Percentiles rank a stretch among this genome's conserved stretches.
These are phyloP conservation scores for Lordiphosa collinella DNA, from an alignment of 1,140 invertebrate genomes.

Conservation along the genomic window DNA sequence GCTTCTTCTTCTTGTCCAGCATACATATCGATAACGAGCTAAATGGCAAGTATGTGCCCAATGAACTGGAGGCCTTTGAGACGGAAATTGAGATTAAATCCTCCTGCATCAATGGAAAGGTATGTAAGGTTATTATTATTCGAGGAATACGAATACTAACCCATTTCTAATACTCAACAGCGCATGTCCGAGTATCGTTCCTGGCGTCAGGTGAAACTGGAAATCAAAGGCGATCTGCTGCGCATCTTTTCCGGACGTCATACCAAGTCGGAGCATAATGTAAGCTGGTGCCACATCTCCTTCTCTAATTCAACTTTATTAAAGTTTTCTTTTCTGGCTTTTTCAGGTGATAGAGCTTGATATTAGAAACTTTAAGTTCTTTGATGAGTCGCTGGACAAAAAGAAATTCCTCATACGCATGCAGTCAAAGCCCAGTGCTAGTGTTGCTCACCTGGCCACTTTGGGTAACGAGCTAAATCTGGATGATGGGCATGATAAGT, in stretches of 20 bases:
- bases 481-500: constrained; percentile 59
- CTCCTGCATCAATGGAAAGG: constrained; percentile 77
- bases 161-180: too few species aligned
- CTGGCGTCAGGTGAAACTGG: constrained; percentile 78
- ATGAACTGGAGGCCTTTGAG: constrained; percentile 75
- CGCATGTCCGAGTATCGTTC: constrained; percentile 78
- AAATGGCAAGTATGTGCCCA: constrained; percentile 76
- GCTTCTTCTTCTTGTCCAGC: constrained; percentile 21
- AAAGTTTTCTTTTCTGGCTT: neutral
- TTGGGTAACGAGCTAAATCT: constrained; percentile 70
- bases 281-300: too few species aligned
- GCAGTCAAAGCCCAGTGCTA: constrained; percentile 71
- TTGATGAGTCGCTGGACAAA: constrained; percentile 74
- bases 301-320: too few species aligned
- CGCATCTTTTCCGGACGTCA: constrained; percentile 74
- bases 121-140: too few species aligned
- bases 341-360: constrained; percentile 75
- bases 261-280: constrained; percentile 75
- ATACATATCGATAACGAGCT: constrained; percentile 72
- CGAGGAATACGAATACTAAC: too few species aligned
- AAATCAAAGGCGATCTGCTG: constrained; percentile 73
- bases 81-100: constrained; percentile 78
- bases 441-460: constrained; percentile 52
- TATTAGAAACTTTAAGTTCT: constrained; percentile 78
- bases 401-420: constrained; percentile 77